Percentiles rank a stretch among this genome's conserved stretches.
phyloP scores from a whole-genome alignment of 1,140 invertebrate genomes.

The Scylla paramamosain region DNA sequence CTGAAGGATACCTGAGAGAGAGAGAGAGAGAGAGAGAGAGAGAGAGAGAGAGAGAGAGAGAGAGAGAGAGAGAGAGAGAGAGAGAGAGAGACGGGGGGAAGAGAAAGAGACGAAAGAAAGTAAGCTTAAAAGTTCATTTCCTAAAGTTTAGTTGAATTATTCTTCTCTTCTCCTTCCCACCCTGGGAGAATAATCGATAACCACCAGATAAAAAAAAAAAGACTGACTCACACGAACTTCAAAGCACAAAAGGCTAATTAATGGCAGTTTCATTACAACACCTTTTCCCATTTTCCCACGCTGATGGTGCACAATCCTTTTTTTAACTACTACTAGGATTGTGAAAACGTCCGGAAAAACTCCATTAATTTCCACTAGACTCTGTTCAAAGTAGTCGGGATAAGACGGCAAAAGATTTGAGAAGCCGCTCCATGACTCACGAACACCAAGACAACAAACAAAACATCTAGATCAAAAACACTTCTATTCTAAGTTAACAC shows the following conservation, averaged over 20 bases:
- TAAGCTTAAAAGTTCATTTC: neutral
- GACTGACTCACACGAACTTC: neutral
- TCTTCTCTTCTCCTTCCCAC: neutral
- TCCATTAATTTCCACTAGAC: too few species aligned
- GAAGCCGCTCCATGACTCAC: too few species aligned
- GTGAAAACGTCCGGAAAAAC: too few species aligned
- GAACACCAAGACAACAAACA: too few species aligned
- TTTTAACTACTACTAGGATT: too few species aligned
- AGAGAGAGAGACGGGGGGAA: neutral
- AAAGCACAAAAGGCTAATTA: neutral
- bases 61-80: constrained; percentile 53
- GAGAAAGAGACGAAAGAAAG: neutral
- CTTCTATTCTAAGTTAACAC: too few species aligned
- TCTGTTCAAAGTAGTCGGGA: too few species aligned
- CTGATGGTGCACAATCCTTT: too few species aligned
- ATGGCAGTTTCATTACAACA: neutral
- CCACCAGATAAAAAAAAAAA: neutral
- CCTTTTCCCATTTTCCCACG: neutral
- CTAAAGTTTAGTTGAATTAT: neutral
- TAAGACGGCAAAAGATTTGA: too few species aligned
- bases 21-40: constrained; percentile 43
- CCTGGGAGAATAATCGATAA: neutral
- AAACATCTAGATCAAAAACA: too few species aligned
- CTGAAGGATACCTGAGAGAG: neutral
- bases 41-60: constrained; percentile 56